These are phyloP conservation scores for Vipera latastei DNA, from an alignment of 2,797 vertebrate species.

Conservation along the genomic window DNA sequence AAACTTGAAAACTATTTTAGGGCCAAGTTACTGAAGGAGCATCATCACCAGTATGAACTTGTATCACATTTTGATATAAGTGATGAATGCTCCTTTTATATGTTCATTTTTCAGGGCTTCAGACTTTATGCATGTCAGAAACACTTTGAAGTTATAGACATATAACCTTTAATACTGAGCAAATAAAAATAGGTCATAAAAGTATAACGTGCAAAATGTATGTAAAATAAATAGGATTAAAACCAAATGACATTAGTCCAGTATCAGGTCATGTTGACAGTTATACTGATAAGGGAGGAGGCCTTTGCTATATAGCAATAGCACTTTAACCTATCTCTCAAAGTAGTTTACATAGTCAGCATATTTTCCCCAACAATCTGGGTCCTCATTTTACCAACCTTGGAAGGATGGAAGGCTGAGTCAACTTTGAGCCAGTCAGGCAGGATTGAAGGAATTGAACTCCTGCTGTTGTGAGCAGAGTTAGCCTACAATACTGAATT, in stretches of 20 bases:
- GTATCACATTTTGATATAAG: neutral
- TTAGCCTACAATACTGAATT: neutral
- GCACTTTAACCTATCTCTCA: neutral
- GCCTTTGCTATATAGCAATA: neutral
- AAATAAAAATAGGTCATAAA: too few relatives aligned
- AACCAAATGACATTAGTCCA: too few relatives aligned
- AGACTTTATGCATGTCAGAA: too few relatives aligned
- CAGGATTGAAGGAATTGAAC: neutral
- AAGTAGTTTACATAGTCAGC: neutral
- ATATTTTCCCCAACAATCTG: neutral
- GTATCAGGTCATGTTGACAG: neutral
- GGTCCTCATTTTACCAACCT: neutral
- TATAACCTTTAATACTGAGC: too few relatives aligned
- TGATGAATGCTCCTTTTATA: neutral
- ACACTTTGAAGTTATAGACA: too few relatives aligned
- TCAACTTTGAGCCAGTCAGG: neutral
- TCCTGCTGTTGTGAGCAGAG: neutral
- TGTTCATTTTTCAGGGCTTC: neutral
- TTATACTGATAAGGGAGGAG: neutral
- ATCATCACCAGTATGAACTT: neutral
- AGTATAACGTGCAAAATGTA: too few relatives aligned
- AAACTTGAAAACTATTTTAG: neutral
- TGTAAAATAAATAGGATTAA: too few relatives aligned
- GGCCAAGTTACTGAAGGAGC: neutral
- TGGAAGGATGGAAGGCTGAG: neutral